Evolutionary conservation across 2,113 vertebrate genomes (phyloP), one percentile per base, ranked within the genome.

Genomic region (Myanophis thanlyinensis): DNA sequence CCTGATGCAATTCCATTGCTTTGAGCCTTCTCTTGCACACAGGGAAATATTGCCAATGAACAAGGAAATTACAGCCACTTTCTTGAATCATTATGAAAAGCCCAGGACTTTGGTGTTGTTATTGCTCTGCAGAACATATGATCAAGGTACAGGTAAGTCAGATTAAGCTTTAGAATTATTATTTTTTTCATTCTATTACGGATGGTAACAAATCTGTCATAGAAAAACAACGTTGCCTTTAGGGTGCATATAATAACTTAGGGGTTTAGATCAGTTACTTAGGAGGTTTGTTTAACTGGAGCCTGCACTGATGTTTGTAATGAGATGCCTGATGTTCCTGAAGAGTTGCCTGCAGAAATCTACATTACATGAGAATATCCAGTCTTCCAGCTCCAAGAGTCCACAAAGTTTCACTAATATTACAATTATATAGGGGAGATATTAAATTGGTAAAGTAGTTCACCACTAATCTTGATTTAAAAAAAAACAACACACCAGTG

Each of bases 381-480:
- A 40, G 15, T 92, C 54, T 8, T 9, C 54, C 2, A 90, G 35
- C 0, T 53, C 40, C 91, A 22, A 95, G 93, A 89, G 5, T 46
- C 73, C 91, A 6, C 80, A 92, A 85, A 59, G 22, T 95, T 95
- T 27, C 51, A 40, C 23, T 47, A 92, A 7, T 85, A 85, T 89
- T 90, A 89, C 30, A 88, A 95, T 94, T 90, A 67, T 1, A 89
- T 10, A 1, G 52, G 18, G 56, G 22, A 95, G 62, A 90, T 94
- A 90, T 51, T 1, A 92, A 94, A n/a, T 25, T 30, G 87, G 44
- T 87, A 91, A 89, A 13, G n/a, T 27, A 52, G 59, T 92, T 92
- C 95, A 90, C 48, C 46, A 94, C 18, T 73, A 52, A 52, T 94
- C 87, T 20, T 95, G 87, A 44, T 95, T 48, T 52, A 5, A 5